Evolutionary conservation across 1,140 invertebrate genomes (phyloP).

Genomic region (Condylostylus longicornis): DNA sequence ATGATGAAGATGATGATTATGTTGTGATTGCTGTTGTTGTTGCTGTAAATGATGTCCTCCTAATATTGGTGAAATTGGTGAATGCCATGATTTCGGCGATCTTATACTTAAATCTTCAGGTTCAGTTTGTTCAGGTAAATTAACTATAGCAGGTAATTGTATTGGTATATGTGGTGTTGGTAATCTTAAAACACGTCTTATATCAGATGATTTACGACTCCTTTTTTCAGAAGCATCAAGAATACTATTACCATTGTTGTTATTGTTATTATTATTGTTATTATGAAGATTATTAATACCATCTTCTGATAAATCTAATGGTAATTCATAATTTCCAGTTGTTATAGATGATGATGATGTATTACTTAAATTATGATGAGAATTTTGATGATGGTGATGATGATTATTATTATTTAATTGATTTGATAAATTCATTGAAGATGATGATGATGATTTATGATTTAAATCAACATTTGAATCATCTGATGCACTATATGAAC

Average conservation of each 20-base stretch:
- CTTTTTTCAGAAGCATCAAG: constrained; percentile 9
- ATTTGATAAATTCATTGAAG: constrained; percentile 4
- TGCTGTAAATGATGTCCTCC: constrained; percentile 2
- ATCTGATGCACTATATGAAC: constrained; percentile 22
- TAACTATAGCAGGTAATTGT: too few species aligned
- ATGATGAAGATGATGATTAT: too few species aligned
- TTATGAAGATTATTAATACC: constrained; percentile 19
- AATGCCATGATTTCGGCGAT: constrained; percentile 18
- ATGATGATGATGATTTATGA: constrained; percentile 3
- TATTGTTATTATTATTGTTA: constrained; percentile 17
- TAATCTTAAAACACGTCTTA: constrained; percentile 34
- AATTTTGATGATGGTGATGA: background rate
- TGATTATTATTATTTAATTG: background rate
- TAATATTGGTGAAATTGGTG: constrained; percentile 1
- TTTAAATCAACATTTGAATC: constrained; percentile 21
- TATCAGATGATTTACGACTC: constrained; percentile 35
- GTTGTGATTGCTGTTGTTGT: constrained; percentile 7
- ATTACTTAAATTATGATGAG: background rate
- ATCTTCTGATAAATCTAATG: constrained; percentile 24
- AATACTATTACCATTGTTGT: constrained; percentile 12
- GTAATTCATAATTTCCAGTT: constrained; percentile 20
- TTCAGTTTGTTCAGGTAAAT: constrained; percentile 62
- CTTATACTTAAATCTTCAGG: constrained; percentile 69
- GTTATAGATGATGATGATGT: constrained; percentile 8
- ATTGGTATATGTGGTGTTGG: constrained; percentile 21